Evolutionary conservation across 2,888 invertebrate genomes (phyloP), one percentile per base, ranked within the genome.

Genomic region (Chrysolina haemoptera): DNA sequence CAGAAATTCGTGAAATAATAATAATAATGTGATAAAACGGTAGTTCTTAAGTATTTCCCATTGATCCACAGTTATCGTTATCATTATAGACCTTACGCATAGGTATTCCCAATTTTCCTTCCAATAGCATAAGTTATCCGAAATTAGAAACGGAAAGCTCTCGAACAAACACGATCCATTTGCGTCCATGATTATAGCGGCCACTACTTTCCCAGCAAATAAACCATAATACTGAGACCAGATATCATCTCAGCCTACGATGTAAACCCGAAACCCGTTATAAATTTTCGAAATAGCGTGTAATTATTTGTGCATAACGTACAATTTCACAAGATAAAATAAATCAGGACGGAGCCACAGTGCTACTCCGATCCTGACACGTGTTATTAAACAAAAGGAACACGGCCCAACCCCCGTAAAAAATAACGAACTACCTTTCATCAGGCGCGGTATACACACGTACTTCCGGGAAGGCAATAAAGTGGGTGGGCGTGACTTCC

Each of bases 381-480:
- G 82, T 83, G 84, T 84, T 84, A 82, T 84, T 84, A 84, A 83
- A 82, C 82, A 78, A 72, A 74, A 76, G 76, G 75, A 79, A 78
- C 80, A 79, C 71, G 64, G 77, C 78, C 74, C 79, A 83, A 79
- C 84, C 84, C 82, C 78, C 76, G 80, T 83, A 83, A 84, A 84
- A 85, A 84, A 84, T 85, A 85, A 85, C 83, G 84, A 85, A 84
- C 82, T 84, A 81, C 81, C 83, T 84, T 84, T 84, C 84, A 84
- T 85, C 85, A 84, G 84, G 83, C 82, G 83, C 84, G 82, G 83
- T 82, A 82, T 84, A 82, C 79, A 83, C 83, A 82, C 83, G 83
- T 83, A 84, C 84, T 82, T 84, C 85, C 84, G 81, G 80, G 80
- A 82, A 82, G 80, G 82, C 84, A 83, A 84, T 82, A 83, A 84